Base-by-base conservation (phyloP, 37 sponge, comb jelly and placozoan species). In the Eunapius fragilis region DNA sequence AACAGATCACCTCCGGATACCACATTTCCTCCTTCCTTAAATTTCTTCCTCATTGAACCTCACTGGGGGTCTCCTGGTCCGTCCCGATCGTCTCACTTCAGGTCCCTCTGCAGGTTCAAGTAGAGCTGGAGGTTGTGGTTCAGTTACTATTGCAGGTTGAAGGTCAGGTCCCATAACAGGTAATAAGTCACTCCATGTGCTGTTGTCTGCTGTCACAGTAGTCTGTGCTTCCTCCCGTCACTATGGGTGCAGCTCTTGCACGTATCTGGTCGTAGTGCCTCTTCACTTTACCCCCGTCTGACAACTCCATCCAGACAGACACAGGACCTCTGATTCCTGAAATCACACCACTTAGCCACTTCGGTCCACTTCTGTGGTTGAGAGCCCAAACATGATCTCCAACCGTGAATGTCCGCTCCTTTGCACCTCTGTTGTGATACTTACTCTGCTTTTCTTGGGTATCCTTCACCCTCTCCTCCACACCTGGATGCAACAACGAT, bases 401-500 rank as follows among this genome's bases (percentile, higher is more conserved):
- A 13, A 73, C 75, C 3, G 0, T 24, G 22, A 83, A 83, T 26
- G 17, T 3, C 33, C 67, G 50, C 0, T 17, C 25, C 9, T 37
- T 27, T 11, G 47, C 25, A 2, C 26, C 31, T 32, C 24, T 41
- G 32, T 85, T 49, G 35, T 85, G 86, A 3, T 24, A 11, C 50
- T 17, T n/a, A n/a, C n/a, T 47, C 37, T 19, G 3, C 85, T 76
- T 6, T 74, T 37, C 77, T 81, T 82, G 82, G 22, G 31, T 67
- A 10, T 73, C 71, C 31, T 81, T 45, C 10, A 72, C 79, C 27
- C 37, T 80, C 12, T n/a, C 17, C n/a, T 19, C 37, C 4, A 80
- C 37, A 79, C 80, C 78, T 31, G 90, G 90, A 22, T 38, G 37
- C 7, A 90, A 34, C 14, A 68, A 9, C 47, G 85, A 75, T 23